Conservation (phyloP, 2,113 vertebrate genomes). For the Ovibos moschatus region DNA sequence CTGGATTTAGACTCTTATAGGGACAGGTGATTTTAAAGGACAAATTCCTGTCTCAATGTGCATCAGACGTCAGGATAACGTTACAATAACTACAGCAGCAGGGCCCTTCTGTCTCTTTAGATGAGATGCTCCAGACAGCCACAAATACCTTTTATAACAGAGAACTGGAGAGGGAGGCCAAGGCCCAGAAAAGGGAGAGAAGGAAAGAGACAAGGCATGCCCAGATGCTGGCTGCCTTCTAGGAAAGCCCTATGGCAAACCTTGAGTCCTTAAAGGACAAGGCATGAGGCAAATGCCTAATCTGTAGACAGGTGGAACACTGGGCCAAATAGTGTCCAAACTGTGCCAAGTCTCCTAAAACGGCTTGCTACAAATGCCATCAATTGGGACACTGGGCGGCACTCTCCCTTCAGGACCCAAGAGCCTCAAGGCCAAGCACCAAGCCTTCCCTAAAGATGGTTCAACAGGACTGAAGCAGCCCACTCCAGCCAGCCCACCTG, state of each 20-base stretch:
- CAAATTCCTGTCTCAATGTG: background rate
- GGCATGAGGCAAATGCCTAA: background rate
- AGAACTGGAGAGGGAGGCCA: background rate
- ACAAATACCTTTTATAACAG: background rate
- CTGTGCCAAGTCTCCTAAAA: background rate
- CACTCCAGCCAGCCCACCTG: background rate
- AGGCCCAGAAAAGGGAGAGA: background rate
- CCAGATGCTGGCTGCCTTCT: rapidly evolving
- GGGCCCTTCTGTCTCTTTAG: background rate
- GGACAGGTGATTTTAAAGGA: background rate
- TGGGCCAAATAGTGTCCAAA: background rate
- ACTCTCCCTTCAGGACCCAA: background rate
- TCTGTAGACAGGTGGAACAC: background rate
- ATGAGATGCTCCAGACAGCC: background rate
- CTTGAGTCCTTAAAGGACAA: background rate
- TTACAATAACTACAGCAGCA: background rate
- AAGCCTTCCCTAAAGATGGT: background rate
- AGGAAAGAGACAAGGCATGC: background rate
- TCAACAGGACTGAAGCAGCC: background rate
- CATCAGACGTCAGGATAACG: background rate
- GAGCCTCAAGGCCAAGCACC: background rate
- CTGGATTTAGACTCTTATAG: background rate
- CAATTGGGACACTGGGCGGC: rapidly evolving
- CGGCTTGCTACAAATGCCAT: background rate
- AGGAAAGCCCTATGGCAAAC: background rate